Conservation (phyloP, 2,797 vertebrate genomes). For the Notamacropus eugenii region DNA sequence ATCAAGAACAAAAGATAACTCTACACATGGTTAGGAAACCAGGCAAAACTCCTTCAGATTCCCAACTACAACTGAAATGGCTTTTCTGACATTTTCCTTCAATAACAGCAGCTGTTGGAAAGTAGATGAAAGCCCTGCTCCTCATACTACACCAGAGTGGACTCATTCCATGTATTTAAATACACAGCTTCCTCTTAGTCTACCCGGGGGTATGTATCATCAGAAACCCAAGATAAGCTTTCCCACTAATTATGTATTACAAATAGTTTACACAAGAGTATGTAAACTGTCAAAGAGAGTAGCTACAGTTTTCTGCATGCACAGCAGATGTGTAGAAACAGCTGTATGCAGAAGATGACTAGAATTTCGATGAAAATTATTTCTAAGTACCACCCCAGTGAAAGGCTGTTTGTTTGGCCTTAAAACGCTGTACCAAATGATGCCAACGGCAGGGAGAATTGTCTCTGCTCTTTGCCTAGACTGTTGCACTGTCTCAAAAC, state of each 20-base stretch:
- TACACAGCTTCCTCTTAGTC: slow-evolving; percentile 37
- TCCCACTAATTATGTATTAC: slow-evolving; percentile 74
- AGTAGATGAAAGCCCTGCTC: not conserved
- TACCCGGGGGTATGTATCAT: slow-evolving; percentile 37
- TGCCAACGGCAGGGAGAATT: slow-evolving; percentile 39
- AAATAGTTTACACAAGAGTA: slow-evolving; percentile 81
- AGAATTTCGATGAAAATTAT: slow-evolving; percentile 58
- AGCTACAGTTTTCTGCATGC: slow-evolving; percentile 62
- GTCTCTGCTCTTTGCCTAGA: slow-evolving; percentile 54
- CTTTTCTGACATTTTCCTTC: slow-evolving; percentile 16
- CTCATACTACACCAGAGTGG: not conserved
- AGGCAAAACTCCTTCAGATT: not conserved
- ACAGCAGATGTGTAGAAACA: slow-evolving; percentile 69
- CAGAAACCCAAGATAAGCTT: slow-evolving; percentile 62
- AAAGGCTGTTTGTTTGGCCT: slow-evolving; percentile 73
- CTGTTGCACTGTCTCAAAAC: slow-evolving; percentile 53
- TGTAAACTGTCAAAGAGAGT: slow-evolving; percentile 74
- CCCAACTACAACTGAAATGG: slow-evolving; percentile 15
- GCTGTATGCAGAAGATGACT: slow-evolving; percentile 50
- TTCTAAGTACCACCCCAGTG: slow-evolving; percentile 57
- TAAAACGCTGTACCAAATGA: slow-evolving; percentile 50
- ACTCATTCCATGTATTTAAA: slow-evolving; percentile 21
- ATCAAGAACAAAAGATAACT: not conserved
- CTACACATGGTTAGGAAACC: not conserved
- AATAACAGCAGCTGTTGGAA: slow-evolving; percentile 46